Base-by-base conservation (phyloP, 1,140 invertebrate genomes). In the Limonius californicus region DNA sequence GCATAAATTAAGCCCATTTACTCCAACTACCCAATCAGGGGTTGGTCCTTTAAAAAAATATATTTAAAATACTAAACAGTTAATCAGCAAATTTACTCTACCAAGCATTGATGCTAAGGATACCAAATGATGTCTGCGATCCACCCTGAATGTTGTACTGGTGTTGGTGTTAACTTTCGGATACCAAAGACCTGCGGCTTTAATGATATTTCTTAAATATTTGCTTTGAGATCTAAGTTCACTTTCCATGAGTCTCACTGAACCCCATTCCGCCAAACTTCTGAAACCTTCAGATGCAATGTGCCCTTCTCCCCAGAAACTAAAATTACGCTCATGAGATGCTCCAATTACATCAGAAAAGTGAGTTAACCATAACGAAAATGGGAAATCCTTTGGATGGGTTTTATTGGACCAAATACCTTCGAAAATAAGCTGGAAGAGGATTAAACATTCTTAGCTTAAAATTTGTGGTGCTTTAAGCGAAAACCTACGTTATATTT, bases 311-410 rank as follows among this genome's bases (percentile, higher is more conserved):
- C 92, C 89, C 97, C 97, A 99, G 70, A 99, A 93, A 9, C 86
- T 85, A 74, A 95, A 99, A 71, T 93, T 91, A 0, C 84, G 82
- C 45, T 89, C 89, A 73, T 99, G 98, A 0, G 92, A 91, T 4
- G 95, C 97, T 0, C 97, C 98, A 66, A 99, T 93, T 19, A 99
- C 85, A 78, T 99, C 97, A 9, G 95, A 98, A 80, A 99, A 99
- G 77, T 99, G 97, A 0, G 96, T 95, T 64, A 98, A 78, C 88
- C 91, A 95, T 15, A 85, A 74, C 9, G 89, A 88, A 67, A 89
- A 87, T 3, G 97, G 98, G 78, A 93, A 99, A 75, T 98, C 92
- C 79, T 95, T 98, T 0, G 97, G 97, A 78, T 99, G 98, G 0
- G 95, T 98, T 70, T 89, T 83, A 58, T 91, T 87, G 0, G 95